Evolutionary conservation across 2,888 invertebrate genomes (phyloP).

Genomic region (Hemistola chrysoprasaria): DNA sequence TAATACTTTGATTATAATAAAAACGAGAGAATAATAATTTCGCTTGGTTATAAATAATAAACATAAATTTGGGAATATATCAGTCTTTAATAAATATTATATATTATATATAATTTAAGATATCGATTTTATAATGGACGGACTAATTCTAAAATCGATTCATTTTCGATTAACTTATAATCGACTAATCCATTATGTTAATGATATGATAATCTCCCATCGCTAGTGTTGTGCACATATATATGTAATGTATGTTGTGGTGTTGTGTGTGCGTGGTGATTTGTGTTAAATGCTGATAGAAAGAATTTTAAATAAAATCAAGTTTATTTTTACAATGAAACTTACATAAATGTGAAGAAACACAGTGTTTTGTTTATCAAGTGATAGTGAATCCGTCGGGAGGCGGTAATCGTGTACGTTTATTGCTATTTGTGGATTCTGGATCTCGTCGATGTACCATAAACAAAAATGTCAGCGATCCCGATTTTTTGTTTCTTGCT

Average conservation of each 20-base stretch:
- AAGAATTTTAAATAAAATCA: conserved; percentile 78
- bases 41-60: no score
- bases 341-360: conserved; percentile 78
- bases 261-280: conserved; percentile 83
- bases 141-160: neutral
- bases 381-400: conserved; percentile 79
- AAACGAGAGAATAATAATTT: no score
- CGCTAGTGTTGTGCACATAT: conserved; percentile 51
- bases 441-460: conserved; percentile 81
- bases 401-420: conserved; percentile 82
- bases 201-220: conserved; percentile 19
- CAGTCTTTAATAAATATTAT: no score
- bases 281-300: conserved; percentile 81
- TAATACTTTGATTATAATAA: no score
- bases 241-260: conserved; percentile 67
- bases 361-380: conserved; percentile 75
- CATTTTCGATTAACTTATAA: conserved; percentile 17
- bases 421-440: conserved; percentile 81
- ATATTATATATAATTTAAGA: no score
- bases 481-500: conserved; percentile 81
- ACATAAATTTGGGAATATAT: no score
- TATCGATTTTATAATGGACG: no score
- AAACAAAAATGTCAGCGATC: conserved; percentile 84
- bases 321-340: conserved; percentile 75
- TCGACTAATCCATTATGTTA: conserved; percentile 29